phyloP scores from a whole-genome alignment of 1,140 invertebrate species.

The Thereuonema tuberculata region DNA sequence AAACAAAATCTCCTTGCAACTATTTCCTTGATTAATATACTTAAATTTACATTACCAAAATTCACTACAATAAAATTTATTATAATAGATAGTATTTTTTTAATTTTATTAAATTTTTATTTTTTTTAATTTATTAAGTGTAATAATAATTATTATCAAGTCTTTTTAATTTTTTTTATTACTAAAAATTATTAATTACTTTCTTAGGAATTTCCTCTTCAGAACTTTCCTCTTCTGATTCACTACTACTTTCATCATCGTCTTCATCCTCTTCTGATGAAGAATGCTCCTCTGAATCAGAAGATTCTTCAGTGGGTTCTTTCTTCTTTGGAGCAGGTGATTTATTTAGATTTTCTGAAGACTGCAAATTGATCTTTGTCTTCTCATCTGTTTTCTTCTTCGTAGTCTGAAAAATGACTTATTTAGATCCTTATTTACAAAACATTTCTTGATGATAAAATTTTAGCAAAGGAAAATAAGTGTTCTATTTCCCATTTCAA shows the following conservation, averaged over 20 bases:
- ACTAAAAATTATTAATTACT: not conserved
- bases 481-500: no score
- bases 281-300: conserved; percentile 19
- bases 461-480: no score
- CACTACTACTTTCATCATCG: conserved; percentile 13
- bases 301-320: conserved; percentile 23
- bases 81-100: not conserved
- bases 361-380: no score
- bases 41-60: no score
- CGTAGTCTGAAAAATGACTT: no score
- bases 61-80: not conserved
- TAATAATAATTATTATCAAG: not conserved
- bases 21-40: no score
- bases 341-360: no score
- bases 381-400: no score
- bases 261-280: conserved; percentile 14
- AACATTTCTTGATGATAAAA: no score
- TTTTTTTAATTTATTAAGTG: not conserved
- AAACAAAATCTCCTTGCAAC: no score
- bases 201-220: conserved; percentile 11
- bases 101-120: not conserved
- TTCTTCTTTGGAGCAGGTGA: not conserved
- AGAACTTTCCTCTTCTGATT: conserved; percentile 20
- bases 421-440: no score
- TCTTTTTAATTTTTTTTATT: not conserved